Evolutionary conservation across 1,140 invertebrate species (phyloP).

Genomic region (Lamellibrachia luymesi): DNA sequence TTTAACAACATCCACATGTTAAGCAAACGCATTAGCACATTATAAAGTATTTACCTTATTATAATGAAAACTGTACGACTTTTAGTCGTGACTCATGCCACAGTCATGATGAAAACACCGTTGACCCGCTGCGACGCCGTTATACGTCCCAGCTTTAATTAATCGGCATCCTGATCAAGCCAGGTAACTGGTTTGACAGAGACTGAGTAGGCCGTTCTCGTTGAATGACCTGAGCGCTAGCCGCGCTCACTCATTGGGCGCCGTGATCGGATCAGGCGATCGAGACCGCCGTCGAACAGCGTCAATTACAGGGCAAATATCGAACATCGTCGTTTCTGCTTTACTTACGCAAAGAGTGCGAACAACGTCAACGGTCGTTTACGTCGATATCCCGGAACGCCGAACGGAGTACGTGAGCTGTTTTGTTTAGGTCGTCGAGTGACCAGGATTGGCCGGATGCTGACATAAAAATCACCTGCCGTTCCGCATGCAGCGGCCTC

Average conservation of each 20-base stretch:
- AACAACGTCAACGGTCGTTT: neutral
- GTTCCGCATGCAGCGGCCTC: no score
- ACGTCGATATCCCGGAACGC: neutral
- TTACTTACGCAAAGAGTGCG: neutral
- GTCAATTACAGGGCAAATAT: neutral
- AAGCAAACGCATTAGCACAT: neutral
- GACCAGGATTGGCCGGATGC: neutral
- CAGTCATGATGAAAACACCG: neutral
- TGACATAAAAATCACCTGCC: no score
- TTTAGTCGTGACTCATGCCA: neutral
- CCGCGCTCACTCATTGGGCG: neutral
- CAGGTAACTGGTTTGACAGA: neutral
- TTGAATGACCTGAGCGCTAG: neutral
- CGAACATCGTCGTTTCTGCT: neutral
- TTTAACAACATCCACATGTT: neutral
- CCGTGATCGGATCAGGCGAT: neutral
- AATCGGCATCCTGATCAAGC: neutral
- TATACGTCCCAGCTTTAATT: neutral
- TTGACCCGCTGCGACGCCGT: neutral
- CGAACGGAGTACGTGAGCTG: neutral
- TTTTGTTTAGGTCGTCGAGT: neutral
- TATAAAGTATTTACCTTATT: neutral
- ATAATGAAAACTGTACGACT: neutral
- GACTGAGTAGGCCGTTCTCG: neutral
- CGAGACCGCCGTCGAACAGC: neutral